phyloP scores from a whole-genome alignment of 2,888 invertebrate genomes.

The Petrophora chlorosata region DNA sequence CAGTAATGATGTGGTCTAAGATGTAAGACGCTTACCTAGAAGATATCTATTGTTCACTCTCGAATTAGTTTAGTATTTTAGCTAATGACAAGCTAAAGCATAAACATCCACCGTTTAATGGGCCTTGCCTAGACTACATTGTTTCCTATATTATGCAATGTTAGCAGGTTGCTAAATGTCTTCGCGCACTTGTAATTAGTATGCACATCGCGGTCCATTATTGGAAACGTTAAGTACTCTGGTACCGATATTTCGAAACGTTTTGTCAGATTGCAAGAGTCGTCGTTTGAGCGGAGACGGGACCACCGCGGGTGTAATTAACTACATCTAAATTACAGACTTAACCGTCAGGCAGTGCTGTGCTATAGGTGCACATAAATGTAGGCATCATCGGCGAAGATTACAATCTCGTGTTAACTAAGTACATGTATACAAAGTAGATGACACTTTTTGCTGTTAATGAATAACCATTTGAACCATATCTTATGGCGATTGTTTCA shows the following conservation, averaged over 20 bases:
- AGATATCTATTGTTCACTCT: too few relatives aligned
- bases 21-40: too few relatives aligned
- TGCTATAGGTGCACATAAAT: background rate
- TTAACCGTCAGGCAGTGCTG: background rate
- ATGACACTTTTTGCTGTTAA: too few relatives aligned
- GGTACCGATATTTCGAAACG: conserved; percentile 48
- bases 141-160: conserved; percentile 2
- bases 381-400: too few relatives aligned
- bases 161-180: conserved; percentile 21
- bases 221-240: conserved; percentile 22
- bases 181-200: conserved; percentile 17
- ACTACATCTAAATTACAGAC: conserved; percentile 55
- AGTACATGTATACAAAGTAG: too few relatives aligned
- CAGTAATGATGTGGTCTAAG: too few relatives aligned
- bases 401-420: too few relatives aligned
- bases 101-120: too few relatives aligned
- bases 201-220: conserved; percentile 19
- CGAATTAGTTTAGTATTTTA: too few relatives aligned
- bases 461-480: too few relatives aligned
- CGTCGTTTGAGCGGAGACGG: conserved; percentile 45
- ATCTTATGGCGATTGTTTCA: too few relatives aligned
- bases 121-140: background rate
- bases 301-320: conserved; percentile 61
- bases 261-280: conserved; percentile 46
- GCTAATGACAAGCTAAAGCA: too few relatives aligned